These are phyloP conservation scores for Malurus leucopterus DNA, from an alignment of 2,797 vertebrate genomes.

Conservation along the genomic window DNA sequence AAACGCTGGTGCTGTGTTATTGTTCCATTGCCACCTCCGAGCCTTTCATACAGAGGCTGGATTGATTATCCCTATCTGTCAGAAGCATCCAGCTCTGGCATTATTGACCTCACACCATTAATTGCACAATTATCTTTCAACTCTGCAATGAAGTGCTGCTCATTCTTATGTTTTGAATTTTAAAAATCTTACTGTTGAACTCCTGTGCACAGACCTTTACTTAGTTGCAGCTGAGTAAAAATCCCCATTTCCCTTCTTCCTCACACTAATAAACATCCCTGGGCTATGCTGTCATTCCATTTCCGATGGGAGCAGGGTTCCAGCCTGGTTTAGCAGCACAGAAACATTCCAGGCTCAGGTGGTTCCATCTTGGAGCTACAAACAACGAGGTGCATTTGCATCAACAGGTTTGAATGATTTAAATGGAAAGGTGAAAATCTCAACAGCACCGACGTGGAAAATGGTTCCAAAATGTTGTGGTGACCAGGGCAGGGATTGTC, in stretches of 20 bases:
- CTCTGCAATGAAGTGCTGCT: constrained; percentile 55
- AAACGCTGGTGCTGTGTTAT: constrained; percentile 35
- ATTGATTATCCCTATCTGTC: constrained; percentile 63
- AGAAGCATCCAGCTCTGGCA: constrained; percentile 61
- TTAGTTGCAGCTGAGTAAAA: background rate
- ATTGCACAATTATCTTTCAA: constrained; percentile 72
- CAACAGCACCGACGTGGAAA: background rate
- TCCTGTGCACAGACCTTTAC: constrained; percentile 1
- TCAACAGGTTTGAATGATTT: background rate
- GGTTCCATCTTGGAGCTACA: background rate
- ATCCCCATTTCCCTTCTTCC: background rate
- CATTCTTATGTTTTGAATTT: constrained; percentile 61
- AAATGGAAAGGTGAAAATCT: background rate
- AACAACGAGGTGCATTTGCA: background rate
- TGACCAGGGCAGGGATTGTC: background rate
- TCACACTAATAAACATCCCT: constrained; percentile 23
- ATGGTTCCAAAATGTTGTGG: background rate
- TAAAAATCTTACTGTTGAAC: constrained; percentile 45
- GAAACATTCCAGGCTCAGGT: background rate
- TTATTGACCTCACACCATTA: constrained; percentile 66
- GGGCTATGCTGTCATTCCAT: background rate
- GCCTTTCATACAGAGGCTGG: constrained; percentile 54
- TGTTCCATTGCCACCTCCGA: constrained; percentile 27
- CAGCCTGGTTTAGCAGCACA: background rate
- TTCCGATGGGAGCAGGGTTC: background rate